phyloP scores from a whole-genome alignment of 2,888 invertebrate species.

The Ormyrus labotus region DNA sequence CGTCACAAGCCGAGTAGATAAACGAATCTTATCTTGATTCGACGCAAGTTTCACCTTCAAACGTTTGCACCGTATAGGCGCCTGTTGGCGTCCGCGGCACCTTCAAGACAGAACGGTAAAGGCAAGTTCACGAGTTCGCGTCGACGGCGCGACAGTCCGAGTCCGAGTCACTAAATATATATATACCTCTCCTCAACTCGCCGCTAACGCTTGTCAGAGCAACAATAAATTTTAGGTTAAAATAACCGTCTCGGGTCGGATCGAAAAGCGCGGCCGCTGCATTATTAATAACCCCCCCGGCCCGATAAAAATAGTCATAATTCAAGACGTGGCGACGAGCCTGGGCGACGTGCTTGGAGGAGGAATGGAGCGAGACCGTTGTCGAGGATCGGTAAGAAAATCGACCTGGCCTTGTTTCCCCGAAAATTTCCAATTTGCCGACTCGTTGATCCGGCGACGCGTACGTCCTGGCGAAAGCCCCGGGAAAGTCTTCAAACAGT shows the following conservation, averaged over 20 bases:
- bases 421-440: slow-evolving; percentile 34
- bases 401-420: background rate
- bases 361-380: too few relatives aligned
- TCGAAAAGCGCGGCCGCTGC: slow-evolving; percentile 22
- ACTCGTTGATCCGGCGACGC: background rate
- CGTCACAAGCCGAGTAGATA: background rate
- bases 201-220: background rate
- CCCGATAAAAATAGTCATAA: background rate
- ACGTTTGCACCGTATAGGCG: too few relatives aligned
- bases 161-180: too few relatives aligned
- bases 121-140: too few relatives aligned
- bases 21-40: slow-evolving; percentile 24
- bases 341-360: too few relatives aligned
- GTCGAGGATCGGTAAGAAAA: too few relatives aligned
- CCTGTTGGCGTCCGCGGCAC: too few relatives aligned
- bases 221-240: slow-evolving; percentile 36
- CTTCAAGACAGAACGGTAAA: too few relatives aligned
- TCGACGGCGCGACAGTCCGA: too few relatives aligned
- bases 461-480: too few relatives aligned
- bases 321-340: background rate
- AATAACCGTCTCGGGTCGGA: slow-evolving; percentile 19
- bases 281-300: slow-evolving; percentile 32
- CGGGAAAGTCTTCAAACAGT: too few relatives aligned
- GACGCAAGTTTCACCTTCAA: background rate
- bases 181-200: too few relatives aligned